These are phyloP conservation scores for Calcarius lapponicus DNA, from an alignment of 2,797 vertebrate genomes.

Conservation along the genomic window DNA sequence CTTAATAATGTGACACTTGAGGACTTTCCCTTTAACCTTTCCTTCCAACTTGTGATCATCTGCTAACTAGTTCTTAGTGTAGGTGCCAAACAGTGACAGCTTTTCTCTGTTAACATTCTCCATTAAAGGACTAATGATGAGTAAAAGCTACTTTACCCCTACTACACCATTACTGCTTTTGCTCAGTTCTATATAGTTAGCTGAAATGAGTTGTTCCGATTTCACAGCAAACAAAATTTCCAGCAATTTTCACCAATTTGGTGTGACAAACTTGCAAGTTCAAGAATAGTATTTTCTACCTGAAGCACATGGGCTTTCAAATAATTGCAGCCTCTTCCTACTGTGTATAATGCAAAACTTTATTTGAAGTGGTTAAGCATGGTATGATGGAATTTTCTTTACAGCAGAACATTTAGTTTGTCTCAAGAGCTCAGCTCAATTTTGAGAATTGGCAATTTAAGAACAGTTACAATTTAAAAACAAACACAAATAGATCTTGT, in stretches of 20 bases:
- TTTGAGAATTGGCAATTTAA: background rate
- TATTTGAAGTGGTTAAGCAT: background rate
- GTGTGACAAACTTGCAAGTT: background rate
- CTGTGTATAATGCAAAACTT: background rate
- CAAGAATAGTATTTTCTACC: background rate
- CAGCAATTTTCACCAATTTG: background rate
- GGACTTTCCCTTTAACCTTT: background rate
- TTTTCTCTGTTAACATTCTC: background rate
- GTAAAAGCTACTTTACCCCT: background rate
- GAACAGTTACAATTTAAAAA: background rate
- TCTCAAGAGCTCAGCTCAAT: background rate
- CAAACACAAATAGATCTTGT: background rate
- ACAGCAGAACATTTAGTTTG: background rate
- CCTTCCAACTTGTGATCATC: background rate
- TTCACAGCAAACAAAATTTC: background rate
- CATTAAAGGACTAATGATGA: background rate
- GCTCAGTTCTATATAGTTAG: background rate
- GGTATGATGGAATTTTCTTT: background rate
- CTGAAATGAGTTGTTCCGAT: background rate
- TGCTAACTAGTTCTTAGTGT: background rate
- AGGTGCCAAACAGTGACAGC: background rate
- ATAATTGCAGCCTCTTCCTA: background rate
- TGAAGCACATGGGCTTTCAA: background rate
- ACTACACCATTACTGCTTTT: background rate
- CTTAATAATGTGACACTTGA: background rate